phyloP scores from a whole-genome alignment of 2,888 invertebrate species.

The Macrostomum cliftonense region DNA sequence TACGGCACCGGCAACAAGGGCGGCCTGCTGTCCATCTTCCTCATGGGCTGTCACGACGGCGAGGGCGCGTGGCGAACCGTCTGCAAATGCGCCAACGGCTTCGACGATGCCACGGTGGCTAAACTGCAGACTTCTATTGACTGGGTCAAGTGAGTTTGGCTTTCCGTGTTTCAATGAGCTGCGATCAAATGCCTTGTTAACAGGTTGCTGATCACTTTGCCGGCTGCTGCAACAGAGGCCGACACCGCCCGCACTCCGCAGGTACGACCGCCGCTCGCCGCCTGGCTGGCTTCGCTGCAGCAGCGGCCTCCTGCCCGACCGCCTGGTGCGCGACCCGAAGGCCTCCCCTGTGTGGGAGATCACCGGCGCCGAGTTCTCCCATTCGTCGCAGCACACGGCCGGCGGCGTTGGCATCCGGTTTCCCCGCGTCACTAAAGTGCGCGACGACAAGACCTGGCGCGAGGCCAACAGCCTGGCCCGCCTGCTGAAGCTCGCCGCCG shows the following conservation, averaged over 20 bases:
- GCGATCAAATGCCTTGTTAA: no score
- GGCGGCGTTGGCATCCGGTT: slow-evolving; percentile 80
- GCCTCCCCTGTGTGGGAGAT: slow-evolving; percentile 82
- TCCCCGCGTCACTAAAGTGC: slow-evolving; percentile 55
- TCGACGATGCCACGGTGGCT: slow-evolving; percentile 66
- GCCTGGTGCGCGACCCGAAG: slow-evolving; percentile 62
- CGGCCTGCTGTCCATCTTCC: slow-evolving; percentile 73
- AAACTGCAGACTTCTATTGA: slow-evolving; percentile 48
- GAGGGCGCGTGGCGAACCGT: slow-evolving; percentile 61
- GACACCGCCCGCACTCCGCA: no score
- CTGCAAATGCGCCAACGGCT: slow-evolving; percentile 58
- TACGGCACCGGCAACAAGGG: slow-evolving; percentile 68
- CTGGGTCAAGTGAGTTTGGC: slow-evolving; percentile 42
- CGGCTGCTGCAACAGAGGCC: no score
- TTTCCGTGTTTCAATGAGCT: no score
- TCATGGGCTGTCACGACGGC: slow-evolving; percentile 71
- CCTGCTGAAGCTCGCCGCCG: slow-evolving; percentile 19
- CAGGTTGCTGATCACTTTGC: no score
- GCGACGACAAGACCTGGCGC: slow-evolving; percentile 65
- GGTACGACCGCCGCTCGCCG: slow-evolving; percentile 45
- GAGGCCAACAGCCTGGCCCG: slow-evolving; percentile 54
- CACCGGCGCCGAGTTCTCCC: slow-evolving; percentile 50
- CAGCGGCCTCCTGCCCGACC: slow-evolving; percentile 68
- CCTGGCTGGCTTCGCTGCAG: slow-evolving; percentile 66
- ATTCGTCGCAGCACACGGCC: slow-evolving; percentile 58